Evolutionary conservation across 1,140 invertebrate species (phyloP).

Genomic region (Anastrepha obliqua): DNA sequence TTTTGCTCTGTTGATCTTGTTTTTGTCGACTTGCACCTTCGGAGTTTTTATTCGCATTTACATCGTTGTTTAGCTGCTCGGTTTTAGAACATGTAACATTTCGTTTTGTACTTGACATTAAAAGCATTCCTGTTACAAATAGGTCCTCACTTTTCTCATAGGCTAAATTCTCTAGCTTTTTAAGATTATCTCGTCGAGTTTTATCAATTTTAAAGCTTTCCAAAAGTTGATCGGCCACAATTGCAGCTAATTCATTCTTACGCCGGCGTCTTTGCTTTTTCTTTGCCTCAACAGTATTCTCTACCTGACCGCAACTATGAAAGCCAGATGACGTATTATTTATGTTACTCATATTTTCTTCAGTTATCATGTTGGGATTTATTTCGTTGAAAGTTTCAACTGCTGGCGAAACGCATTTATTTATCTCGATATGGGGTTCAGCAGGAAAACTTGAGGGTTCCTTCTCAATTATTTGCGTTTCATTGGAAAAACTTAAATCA

Average conservation of each 20-base stretch:
- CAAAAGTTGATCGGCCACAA: constrained; percentile 72
- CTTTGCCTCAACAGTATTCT: constrained; percentile 60
- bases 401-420: constrained; percentile 12
- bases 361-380: constrained; percentile 23
- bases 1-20: constrained; percentile 50
- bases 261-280: constrained; percentile 69
- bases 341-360: constrained; percentile 61
- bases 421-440: not conserved
- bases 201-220: constrained; percentile 74
- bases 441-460: not conserved
- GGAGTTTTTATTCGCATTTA: constrained; percentile 18
- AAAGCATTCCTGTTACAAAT: constrained; percentile 70
- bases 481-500: constrained; percentile 11
- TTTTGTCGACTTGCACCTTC: constrained; percentile 56
- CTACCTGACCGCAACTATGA: constrained; percentile 67
- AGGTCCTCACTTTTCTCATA: constrained; percentile 70
- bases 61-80: not conserved
- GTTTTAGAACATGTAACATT: constrained; percentile 57
- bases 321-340: constrained; percentile 72
- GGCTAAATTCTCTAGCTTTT: constrained; percentile 71
- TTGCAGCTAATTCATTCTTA: constrained; percentile 72
- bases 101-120: constrained; percentile 71
- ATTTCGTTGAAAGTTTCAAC: not conserved
- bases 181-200: constrained; percentile 70
- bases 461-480: not conserved